Base-by-base conservation (phyloP, 2,797 vertebrate genomes). In the Semotilus atromaculatus region DNA sequence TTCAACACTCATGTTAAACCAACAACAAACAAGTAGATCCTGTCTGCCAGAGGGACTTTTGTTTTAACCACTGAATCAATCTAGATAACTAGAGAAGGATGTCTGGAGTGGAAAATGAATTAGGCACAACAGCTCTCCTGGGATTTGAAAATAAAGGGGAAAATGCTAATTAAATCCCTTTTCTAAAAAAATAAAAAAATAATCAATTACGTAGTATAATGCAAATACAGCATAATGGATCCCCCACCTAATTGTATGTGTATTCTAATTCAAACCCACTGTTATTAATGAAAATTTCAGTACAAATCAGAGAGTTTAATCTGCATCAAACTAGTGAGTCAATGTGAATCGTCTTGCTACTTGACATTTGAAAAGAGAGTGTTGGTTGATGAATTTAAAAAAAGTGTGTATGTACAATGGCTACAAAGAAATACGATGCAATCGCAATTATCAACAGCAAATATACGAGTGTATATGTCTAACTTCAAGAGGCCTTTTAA, bases 181-280 rank as follows among this genome's bases (percentile, higher is more conserved):
- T 64, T 91, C 91, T 91, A 91, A 90, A 91, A 53, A 74, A 75
- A 48, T 34, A 75, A 93, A n/a, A 91, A 90, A 91, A 53, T 53
- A 75, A 93, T 93, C 90, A 92, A 91, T 90, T 90, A 86, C 90
- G 90, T 91, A 92, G 93, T 93, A 91, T 92, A 91, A 93, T 93
- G 91, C 90, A 94, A 94, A 95, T 91, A 90, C 81, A 53, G 87
- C 85, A 91, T 90, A 92, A 93, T 90, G 84, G 83, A 53, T 84
- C 66, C 70, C 26, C 81, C 21, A 58, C 89, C 87, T 87, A 79
- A 88, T 91, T 90, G 83, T 86, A 31, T 85, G 89, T 90, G 89
- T 86, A 89, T 92, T 84, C 86, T 76, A 78, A 88, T 86, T 89
- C 81, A 85, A 86, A 89, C 88, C 68, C 75, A 34, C 34, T 21